Conservation (phyloP, 2,888 invertebrate genomes). For the Nudaria mundana region DNA sequence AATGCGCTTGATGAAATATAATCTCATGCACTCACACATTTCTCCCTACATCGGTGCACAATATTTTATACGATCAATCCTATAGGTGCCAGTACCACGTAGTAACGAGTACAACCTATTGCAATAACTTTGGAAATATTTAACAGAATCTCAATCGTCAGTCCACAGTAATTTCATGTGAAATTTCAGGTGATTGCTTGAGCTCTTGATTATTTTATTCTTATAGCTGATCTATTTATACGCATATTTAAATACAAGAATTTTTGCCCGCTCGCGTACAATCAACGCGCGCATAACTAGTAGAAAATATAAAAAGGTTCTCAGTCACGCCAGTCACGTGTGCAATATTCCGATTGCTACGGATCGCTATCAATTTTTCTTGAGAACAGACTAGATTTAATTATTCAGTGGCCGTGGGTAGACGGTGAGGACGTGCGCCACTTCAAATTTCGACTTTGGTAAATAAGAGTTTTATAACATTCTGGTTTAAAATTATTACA, state of each 20-base stretch:
- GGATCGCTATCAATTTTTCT: conserved; percentile 71
- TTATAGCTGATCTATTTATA: too few species aligned
- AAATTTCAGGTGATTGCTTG: too few species aligned
- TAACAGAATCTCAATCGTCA: too few species aligned
- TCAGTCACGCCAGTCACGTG: conserved; percentile 53
- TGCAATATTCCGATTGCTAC: conserved; percentile 67
- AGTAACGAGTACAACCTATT: too few species aligned
- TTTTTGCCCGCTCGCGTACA: conserved; percentile 25
- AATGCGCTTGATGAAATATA: too few species aligned
- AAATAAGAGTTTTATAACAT: conserved; percentile 10
- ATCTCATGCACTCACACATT: too few species aligned
- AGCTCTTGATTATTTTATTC: too few species aligned
- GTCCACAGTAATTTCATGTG: too few species aligned
- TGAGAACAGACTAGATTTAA: conserved; percentile 59
- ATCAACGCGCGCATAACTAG: conserved; percentile 31
- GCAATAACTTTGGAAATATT: too few species aligned
- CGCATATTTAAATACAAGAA: conserved; percentile 18
- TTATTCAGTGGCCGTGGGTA: conserved; percentile 50
- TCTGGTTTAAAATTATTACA: neutral
- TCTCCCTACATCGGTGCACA: too few species aligned
- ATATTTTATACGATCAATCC: too few species aligned
- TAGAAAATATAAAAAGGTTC: conserved; percentile 42
- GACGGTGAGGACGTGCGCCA: conserved; percentile 30
- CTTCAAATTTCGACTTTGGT: conserved; percentile 23
- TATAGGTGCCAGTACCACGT: too few species aligned